Evolutionary conservation across 2,888 invertebrate genomes (phyloP).

Genomic region (Scaptomyza caliginosa): DNA sequence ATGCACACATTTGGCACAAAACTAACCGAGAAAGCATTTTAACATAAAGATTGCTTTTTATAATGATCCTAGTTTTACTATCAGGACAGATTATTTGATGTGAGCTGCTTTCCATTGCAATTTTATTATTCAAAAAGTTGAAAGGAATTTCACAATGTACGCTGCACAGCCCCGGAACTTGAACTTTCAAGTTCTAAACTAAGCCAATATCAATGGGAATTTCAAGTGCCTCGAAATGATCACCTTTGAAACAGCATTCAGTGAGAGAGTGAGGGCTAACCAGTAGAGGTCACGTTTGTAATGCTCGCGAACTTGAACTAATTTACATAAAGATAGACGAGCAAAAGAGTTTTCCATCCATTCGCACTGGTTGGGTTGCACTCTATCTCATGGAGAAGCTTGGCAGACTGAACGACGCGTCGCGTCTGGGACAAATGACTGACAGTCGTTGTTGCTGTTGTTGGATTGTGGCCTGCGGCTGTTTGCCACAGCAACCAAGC

Average conservation of each 20-base stretch:
- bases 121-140: neutral
- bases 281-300: conserved; percentile 50
- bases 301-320: conserved; percentile 67
- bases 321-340: conserved; percentile 72
- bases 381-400: conserved; percentile 23
- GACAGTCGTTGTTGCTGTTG: conserved; percentile 44
- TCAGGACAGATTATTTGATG: neutral
- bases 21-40: neutral
- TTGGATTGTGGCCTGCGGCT: conserved; percentile 40
- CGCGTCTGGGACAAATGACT: conserved; percentile 74
- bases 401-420: conserved; percentile 58
- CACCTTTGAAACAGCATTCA: conserved; percentile 16
- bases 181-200: conserved; percentile 3
- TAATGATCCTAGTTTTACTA: neutral
- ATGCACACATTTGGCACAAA: neutral
- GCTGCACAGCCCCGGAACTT: neutral
- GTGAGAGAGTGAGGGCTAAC: neutral
- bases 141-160: neutral
- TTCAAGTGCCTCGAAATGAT: conserved; percentile 34
- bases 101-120: neutral
- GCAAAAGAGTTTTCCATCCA: conserved; percentile 6
- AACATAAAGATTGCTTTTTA: neutral
- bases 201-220: conserved; percentile 24
- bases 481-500: conserved; percentile 57
- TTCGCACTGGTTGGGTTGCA: neutral